Base-by-base conservation (phyloP, 2,797 vertebrate genomes). In the Remorina albescens region DNA sequence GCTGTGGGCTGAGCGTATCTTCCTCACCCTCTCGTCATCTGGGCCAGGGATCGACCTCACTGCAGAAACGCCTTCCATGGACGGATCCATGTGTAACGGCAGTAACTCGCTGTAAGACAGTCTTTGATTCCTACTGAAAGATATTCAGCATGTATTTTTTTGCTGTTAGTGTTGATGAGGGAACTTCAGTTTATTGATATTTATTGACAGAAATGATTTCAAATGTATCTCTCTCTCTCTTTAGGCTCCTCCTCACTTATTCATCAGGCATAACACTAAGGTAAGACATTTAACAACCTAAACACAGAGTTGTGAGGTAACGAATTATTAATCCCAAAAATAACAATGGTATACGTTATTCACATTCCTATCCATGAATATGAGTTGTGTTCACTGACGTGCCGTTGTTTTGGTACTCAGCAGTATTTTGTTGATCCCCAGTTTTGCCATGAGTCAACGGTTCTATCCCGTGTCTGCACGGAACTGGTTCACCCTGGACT, bases 1-100 rank as follows among this genome's bases (percentile, higher is more conserved):
- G 81, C 92, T 97, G 11, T 98, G 96, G 96, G 96, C 95, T 41
- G 88, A 93, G 76, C 94, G 90, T 55, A 93, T 98, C 74, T 91
- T 39, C 0, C 55, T 97, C 80, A 76, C 69, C 30, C 44, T 91
- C 50, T 7, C 8, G 0, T 1, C 0, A 0, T 0, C 2, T 2
- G 1, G 7, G 0, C 0, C 5, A 0, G 87, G 89, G 86, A 67
- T 51, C 0, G 94, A 97, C 67, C 91, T 97, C 71, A 93, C 54
- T 78, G 21, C 39, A 3, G 0, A 77, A n/a, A 78, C 25, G 0
- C 80, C 84, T 1, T 30, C 82, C 4, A 9, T 94, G 58, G 4
- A 49, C 0, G 92, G 87, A 18, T 97, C 96, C 23, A 3, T 1
- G 15, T 96, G 95, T 75, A 93, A 84, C 34, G 0, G 0, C 28